Base-by-base conservation (phyloP, 2,113 vertebrate species). In the Zapus hudsonius region DNA sequence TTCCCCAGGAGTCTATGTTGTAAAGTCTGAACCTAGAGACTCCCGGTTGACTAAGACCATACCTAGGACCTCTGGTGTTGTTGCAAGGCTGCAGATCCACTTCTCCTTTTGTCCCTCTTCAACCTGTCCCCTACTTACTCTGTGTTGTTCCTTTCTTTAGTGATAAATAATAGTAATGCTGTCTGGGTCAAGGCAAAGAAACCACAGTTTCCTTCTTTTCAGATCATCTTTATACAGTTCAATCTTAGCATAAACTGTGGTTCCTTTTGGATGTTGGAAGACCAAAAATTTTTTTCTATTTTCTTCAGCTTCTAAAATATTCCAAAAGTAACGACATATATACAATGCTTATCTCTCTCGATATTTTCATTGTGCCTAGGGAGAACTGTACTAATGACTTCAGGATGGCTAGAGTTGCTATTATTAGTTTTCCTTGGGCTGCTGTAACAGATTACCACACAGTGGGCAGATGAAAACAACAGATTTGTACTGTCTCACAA, bases 101-200 rank as follows among this genome's bases (percentile, higher is more conserved):
- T 61, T 87, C 31, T 20, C 1, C 59, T 74, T n/a, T 13, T 8
- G 12, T 27, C 8, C 75, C 9, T 86, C n/a, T 64, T 61, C 2
- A 2, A 25, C 47, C 15, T 55, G 57, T 70, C 42, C 31, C 92
- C 27, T 33, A 2, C 33, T 52, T 67, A 19, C 4, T 67, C 3
- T 87, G 17, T 85, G 52, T 59, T 59, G 19, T 40, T 47, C 9
- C 23, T 7, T 75, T 52, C 23, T 7, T 75, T 52, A 83, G 61
- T 72, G 42, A 89, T 64, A 70, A 92, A 66, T 57, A 67, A 67
- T 57, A 57, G 1, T 20, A 79, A 55, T 44, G n/a, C 20, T 81
- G 4, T 84, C 57, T 84, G 36, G 16, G 42, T 69, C 44, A 81
- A 93, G 67, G 44, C 27, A 67, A 94, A 52, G 25, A 76, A 82